Conservation (phyloP, 2,888 invertebrate species). For the Cryptops parisi region DNA sequence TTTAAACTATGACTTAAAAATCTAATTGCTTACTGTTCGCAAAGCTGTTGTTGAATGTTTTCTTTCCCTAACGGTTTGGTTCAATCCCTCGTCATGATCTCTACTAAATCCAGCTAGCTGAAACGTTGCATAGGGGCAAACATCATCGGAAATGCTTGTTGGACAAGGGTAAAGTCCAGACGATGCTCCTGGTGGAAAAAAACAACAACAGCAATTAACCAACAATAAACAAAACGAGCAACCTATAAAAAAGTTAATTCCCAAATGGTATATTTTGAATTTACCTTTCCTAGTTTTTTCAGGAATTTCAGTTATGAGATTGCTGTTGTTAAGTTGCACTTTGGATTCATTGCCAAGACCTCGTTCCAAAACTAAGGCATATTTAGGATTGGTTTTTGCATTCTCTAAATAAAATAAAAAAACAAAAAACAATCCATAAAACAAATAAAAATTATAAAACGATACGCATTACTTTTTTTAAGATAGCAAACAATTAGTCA, state of each 20-base stretch:
- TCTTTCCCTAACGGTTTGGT: neutral
- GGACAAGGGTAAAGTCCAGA: conserved; percentile 1
- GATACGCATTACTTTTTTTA: too few relatives aligned
- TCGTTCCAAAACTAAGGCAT: conserved; percentile 9
- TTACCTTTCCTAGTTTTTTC: conserved; percentile 2
- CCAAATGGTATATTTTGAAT: too few relatives aligned
- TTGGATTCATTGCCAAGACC: conserved; percentile 2
- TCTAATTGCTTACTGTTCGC: neutral
- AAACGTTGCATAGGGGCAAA: conserved; percentile 15
- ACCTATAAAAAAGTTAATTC: too few relatives aligned
- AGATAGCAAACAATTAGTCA: too few relatives aligned
- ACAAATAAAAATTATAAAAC: too few relatives aligned
- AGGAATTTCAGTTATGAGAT: neutral
- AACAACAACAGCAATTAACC: neutral
- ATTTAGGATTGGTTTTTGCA: conserved; percentile 13
- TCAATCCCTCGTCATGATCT: neutral
- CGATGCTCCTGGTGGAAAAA: neutral
- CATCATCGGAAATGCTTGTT: conserved; percentile 7
- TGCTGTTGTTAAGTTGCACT: conserved; percentile 2
- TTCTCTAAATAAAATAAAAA: conserved; percentile 1
- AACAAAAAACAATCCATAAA: too few relatives aligned
- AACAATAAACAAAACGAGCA: too few relatives aligned
- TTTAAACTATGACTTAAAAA: too few relatives aligned
- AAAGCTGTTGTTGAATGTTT: neutral
- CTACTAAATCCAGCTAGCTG: conserved; percentile 11